phyloP scores from a whole-genome alignment of 2,113 vertebrate genomes.

The Tyrannus savana region DNA sequence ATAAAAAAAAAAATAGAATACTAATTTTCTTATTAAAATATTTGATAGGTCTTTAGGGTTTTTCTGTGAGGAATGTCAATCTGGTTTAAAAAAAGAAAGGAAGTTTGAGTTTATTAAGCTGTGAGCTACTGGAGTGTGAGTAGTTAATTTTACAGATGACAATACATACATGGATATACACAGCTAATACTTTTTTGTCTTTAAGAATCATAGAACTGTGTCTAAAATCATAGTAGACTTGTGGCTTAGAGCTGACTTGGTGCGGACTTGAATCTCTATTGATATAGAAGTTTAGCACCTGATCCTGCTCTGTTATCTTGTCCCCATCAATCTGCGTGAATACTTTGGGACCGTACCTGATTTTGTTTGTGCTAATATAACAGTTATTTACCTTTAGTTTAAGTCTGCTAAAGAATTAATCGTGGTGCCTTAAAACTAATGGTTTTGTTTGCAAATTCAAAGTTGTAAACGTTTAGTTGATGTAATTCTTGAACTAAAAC shows the following conservation, averaged over 20 bases:
- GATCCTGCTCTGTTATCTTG: neutral
- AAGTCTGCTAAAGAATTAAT: neutral
- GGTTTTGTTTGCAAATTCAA: neutral
- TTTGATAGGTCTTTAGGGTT: neutral
- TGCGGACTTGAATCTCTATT: neutral
- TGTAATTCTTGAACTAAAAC: neutral
- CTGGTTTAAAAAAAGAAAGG: neutral
- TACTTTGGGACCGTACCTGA: neutral
- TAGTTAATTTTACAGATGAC: neutral
- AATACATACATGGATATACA: accelerated
- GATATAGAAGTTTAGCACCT: neutral
- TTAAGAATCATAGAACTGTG: neutral
- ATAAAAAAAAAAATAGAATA: neutral
- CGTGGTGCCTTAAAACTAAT: neutral
- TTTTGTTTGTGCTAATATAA: neutral
- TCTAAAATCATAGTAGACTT: neutral
- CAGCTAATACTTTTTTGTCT: neutral
- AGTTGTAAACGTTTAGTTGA: neutral
- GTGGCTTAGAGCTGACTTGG: neutral
- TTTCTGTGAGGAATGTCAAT: neutral
- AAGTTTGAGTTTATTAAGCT: neutral
- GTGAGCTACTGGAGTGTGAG: neutral
- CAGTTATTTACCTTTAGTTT: neutral
- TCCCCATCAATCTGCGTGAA: accelerated
- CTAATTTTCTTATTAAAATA: neutral